Evolutionary conservation across 2,797 vertebrate genomes (phyloP).

Genomic region (Macroramphosus scolopax): DNA sequence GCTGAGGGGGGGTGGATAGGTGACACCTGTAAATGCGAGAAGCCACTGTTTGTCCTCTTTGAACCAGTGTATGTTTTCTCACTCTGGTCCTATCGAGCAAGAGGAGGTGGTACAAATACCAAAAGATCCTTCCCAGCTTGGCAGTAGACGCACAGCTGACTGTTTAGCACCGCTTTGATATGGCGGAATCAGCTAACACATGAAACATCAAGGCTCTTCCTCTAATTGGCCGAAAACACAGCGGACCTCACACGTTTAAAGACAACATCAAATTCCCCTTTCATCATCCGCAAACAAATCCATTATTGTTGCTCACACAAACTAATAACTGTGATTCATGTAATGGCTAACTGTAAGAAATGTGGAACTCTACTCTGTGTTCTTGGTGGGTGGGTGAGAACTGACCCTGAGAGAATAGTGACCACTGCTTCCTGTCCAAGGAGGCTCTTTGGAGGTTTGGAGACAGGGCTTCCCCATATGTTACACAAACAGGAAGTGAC

Average conservation of each 20-base stretch:
- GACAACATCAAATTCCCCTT: constrained; percentile 40
- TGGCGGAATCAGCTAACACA: constrained; percentile 10
- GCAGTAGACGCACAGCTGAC: constrained; percentile 32
- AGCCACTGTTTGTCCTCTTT: constrained; percentile 58
- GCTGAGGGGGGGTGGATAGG: constrained; percentile 16
- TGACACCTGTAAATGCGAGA: constrained; percentile 59
- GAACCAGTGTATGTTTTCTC: constrained; percentile 50
- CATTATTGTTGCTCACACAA: constrained; percentile 13
- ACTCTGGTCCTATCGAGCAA: constrained; percentile 38
- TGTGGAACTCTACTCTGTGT: constrained; percentile 13
- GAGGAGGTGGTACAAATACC: constrained; percentile 32
- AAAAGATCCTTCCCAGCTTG: constrained; percentile 40
- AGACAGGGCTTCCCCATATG: constrained; percentile 42
- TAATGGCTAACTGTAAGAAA: background rate
- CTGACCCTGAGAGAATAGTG: constrained; percentile 46
- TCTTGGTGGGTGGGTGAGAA: constrained; percentile 29
- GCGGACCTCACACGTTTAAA: constrained; percentile 34
- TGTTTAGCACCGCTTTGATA: constrained; percentile 27
- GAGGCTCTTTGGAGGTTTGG: constrained; percentile 26
- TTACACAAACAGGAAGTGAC: constrained; percentile 69
- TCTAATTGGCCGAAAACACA: constrained; percentile 13
- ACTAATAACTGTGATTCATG: constrained; percentile 11
- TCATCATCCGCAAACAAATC: constrained; percentile 30
- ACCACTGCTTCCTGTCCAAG: constrained; percentile 57
- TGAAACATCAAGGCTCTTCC: constrained; percentile 30